phyloP scores from a whole-genome alignment of 2,113 vertebrate species.

The Triplophysa siluroides region DNA sequence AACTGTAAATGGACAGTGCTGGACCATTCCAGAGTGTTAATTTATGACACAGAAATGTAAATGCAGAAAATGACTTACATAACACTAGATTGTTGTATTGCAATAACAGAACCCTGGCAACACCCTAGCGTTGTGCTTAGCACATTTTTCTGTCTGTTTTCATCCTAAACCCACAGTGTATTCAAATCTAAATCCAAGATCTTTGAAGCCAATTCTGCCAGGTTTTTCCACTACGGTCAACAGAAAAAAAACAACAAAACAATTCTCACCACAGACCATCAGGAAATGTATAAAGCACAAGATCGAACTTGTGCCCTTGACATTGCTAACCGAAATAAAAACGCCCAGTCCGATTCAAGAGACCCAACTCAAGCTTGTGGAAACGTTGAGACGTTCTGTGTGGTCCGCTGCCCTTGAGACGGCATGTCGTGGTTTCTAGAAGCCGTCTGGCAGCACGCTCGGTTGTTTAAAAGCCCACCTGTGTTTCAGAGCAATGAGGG shows the following conservation, averaged over 20 bases:
- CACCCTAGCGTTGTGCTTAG: too few species aligned
- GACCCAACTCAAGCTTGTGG: constrained; percentile 3
- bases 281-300: constrained; percentile 2
- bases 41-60: constrained; percentile 22
- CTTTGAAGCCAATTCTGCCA: not conserved
- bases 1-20: constrained; percentile 11
- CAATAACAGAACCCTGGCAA: not conserved
- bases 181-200: too few species aligned
- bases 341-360: constrained; percentile 21
- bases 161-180: too few species aligned
- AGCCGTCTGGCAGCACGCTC: not conserved
- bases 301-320: not conserved
- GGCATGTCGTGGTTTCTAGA: constrained; percentile 22
- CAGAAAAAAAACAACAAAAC: not conserved
- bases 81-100: not conserved
- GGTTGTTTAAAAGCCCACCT: constrained; percentile 20
- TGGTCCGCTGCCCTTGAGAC: constrained; percentile 30
- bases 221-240: not conserved
- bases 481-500: constrained; percentile 23
- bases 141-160: too few species aligned
- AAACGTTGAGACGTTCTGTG: constrained; percentile 3
- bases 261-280: not conserved
- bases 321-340: constrained; percentile 20
- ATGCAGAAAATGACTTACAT: constrained; percentile 9
- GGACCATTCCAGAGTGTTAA: not conserved